Conservation (phyloP, 2,888 invertebrate genomes). For the Anthoptus insignis region DNA sequence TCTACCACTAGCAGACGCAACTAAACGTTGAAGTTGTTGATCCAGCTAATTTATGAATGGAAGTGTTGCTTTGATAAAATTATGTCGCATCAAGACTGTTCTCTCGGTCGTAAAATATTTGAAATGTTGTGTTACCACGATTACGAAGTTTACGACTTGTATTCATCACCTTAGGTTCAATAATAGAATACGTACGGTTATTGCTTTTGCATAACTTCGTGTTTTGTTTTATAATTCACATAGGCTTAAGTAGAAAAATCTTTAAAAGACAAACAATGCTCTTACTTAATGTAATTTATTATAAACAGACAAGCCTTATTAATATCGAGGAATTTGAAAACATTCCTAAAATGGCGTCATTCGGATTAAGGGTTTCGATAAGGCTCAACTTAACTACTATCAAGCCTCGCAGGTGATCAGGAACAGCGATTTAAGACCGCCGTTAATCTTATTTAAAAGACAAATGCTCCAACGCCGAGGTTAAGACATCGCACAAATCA, state of each 20-base stretch:
- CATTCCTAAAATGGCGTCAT: slow-evolving; percentile 24
- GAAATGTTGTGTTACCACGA: slow-evolving; percentile 25
- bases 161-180: slow-evolving; percentile 11
- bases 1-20: slow-evolving; percentile 32
- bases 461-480: slow-evolving; percentile 57
- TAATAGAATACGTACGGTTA: neutral
- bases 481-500: slow-evolving; percentile 83
- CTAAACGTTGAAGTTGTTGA: slow-evolving; percentile 34
- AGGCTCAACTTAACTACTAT: slow-evolving; percentile 27
- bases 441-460: slow-evolving; percentile 56
- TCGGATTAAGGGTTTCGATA: slow-evolving; percentile 30
- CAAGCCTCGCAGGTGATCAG: slow-evolving; percentile 49
- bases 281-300: neutral
- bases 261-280: neutral
- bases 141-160: slow-evolving; percentile 25
- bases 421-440: slow-evolving; percentile 48
- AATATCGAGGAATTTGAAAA: slow-evolving; percentile 19
- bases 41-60: slow-evolving; percentile 36
- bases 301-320: neutral
- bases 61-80: slow-evolving; percentile 37
- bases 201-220: neutral
- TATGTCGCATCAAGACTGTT: slow-evolving; percentile 33
- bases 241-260: neutral
- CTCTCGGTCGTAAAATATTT: slow-evolving; percentile 28
- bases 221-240: neutral